Evolutionary conservation across 2,888 invertebrate genomes (phyloP).

Genomic region (Sphaerophoria rueppellii): DNA sequence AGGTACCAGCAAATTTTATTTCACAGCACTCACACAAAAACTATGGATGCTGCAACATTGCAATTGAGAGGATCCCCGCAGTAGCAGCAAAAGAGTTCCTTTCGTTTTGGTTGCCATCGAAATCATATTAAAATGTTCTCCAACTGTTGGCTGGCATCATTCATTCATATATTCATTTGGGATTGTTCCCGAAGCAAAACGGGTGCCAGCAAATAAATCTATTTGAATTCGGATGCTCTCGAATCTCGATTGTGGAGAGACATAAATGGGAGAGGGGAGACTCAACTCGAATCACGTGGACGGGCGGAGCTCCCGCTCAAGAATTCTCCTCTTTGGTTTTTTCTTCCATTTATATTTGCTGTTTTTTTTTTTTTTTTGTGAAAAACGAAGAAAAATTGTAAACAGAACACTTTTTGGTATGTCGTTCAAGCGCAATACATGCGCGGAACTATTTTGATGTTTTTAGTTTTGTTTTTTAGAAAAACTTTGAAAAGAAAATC

Average conservation of each 20-base stretch:
- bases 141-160: constrained; percentile 42
- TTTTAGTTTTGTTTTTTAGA: constrained; percentile 37
- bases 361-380: constrained; percentile 2
- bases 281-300: constrained; percentile 62
- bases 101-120: constrained; percentile 36
- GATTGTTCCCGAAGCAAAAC: constrained; percentile 32
- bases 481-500: constrained; percentile 62
- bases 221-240: constrained; percentile 57
- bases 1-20: constrained; percentile 35
- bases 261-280: constrained; percentile 46
- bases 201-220: constrained; percentile 48
- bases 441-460: constrained; percentile 67
- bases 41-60: constrained; percentile 25
- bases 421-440: constrained; percentile 48
- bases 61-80: constrained; percentile 12
- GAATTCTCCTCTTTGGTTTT: constrained; percentile 75
- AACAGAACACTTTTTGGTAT: constrained; percentile 59
- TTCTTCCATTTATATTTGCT: constrained; percentile 61
- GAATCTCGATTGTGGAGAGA: constrained; percentile 61
- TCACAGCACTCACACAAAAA: constrained; percentile 17
- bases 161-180: constrained; percentile 34
- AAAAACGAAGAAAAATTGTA: constrained; percentile 70
- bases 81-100: constrained; percentile 27
- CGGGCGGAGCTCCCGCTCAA: constrained; percentile 78
- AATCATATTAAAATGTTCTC: constrained; percentile 51